Base-by-base conservation (phyloP, 1,140 invertebrate species). In the Pachyrhynchus sulphureomaculatus region DNA sequence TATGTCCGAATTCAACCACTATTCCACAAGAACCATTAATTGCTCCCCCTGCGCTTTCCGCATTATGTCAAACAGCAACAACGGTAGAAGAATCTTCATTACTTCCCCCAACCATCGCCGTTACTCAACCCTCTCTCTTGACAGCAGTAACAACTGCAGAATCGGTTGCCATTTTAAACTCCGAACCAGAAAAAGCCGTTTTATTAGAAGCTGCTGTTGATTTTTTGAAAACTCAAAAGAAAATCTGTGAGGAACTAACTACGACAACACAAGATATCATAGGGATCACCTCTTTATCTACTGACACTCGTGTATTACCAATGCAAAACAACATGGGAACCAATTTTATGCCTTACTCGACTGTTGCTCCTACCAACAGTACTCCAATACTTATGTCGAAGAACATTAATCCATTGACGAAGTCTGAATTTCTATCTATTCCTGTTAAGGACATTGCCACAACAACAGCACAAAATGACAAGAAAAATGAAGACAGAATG, bases 141-240 rank as follows among this genome's bases (percentile, higher is more conserved):
- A 59, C 60, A 15, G 36, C 65, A 13, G 65, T 24, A 49, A 76
- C 18, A 74, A 80, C 15, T 72, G 71, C 9, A 75, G 79, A 41
- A 77, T 77, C 54, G 0, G 21, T 56, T 12, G 73, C 74, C 15
- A 72, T 76, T 5, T 21, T 80, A 32, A 45, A 64, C 48, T 81
- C 83, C 0, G 84, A 86, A n/a, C 81, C 83, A 13, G 84, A 86
- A 51, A 86, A 85, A 70, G 84, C 81, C 34, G 84, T 87, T 77
- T 81, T 86, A 52, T 74, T 86, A 18, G 84, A 84, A 65, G 84
- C 84, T 2, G 82, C 84, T 1, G 84, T 83, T 0, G 84, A 86
- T 74, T 82, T 85, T 60, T 77, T 75, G 0, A 63, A 75, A 66
- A 76, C 72, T 13, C 74, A 76, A 60, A 72, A 74, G 54, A 72